phyloP scores from a whole-genome alignment of 2,797 vertebrate genomes.

The Micropoecilia bifurca region DNA sequence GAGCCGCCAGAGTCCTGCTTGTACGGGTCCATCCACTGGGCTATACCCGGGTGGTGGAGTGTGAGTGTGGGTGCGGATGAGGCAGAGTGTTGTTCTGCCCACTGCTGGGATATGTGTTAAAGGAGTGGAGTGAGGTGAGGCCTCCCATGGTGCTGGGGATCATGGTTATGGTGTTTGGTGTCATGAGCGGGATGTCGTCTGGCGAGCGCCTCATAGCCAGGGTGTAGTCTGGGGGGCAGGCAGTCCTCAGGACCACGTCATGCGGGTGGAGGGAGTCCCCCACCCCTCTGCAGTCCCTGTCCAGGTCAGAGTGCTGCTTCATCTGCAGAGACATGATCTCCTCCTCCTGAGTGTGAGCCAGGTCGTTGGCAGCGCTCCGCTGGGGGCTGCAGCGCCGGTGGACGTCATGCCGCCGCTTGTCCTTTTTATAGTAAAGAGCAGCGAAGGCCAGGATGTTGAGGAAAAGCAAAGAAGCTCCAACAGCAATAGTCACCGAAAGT shows the following conservation, averaged over 20 bases:
- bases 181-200: conserved; percentile 99
- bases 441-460: conserved; percentile 98
- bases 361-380: conserved; percentile 91
- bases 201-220: conserved; percentile 98
- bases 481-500: conserved; percentile 96
- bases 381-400: conserved; percentile 97
- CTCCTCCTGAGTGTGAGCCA: conserved; percentile 97
- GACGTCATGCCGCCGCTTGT: conserved; percentile 95
- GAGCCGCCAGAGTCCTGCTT: conserved; percentile 57
- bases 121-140: conserved; percentile 94
- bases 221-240: conserved; percentile 98
- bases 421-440: conserved; percentile 98
- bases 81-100: conserved; percentile 99
- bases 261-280: conserved; percentile 93
- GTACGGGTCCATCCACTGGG: conserved; percentile 66
- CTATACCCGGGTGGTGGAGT: conserved; percentile 99
- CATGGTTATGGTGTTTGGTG: conserved; percentile 99
- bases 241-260: conserved; percentile 97
- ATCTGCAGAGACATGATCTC: conserved; percentile 99
- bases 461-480: conserved; percentile 96
- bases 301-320: conserved; percentile 99
- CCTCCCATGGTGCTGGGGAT: conserved; percentile 98
- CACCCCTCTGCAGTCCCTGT: conserved; percentile 87
- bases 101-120: conserved; percentile 93
- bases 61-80: conserved; percentile 93